A percentile compares a stretch with the other conserved stretches of the same genome.
phyloP scores from a whole-genome alignment of 2,113 vertebrate species.

The Petaurus breviceps region DNA sequence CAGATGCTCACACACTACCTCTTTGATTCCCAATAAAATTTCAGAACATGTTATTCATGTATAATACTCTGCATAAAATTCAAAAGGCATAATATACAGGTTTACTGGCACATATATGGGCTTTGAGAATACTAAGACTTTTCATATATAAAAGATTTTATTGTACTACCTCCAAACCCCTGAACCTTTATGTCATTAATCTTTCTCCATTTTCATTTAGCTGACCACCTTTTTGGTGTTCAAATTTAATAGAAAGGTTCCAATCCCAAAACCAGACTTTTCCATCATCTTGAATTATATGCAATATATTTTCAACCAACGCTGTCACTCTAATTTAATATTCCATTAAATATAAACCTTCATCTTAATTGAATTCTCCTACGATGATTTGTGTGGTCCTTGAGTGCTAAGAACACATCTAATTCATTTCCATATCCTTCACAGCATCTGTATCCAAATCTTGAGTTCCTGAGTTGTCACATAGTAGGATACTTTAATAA shows the following conservation, averaged over 20 bases:
- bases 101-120: not conserved
- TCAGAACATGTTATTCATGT: not conserved
- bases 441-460: not conserved
- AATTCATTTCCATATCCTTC: not conserved
- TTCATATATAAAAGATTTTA: not conserved
- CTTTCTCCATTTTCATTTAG: not conserved
- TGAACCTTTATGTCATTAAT: not conserved
- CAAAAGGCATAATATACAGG: not conserved
- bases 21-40: not conserved
- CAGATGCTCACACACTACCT: not conserved
- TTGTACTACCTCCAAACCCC: not conserved
- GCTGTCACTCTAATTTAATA: not conserved
- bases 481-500: not conserved
- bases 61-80: not conserved
- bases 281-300: not conserved
- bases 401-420: not conserved
- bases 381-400: not conserved
- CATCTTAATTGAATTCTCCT: not conserved
- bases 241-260: not conserved
- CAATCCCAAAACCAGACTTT: not conserved
- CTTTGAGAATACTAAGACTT: not conserved
- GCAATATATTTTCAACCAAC: not conserved
- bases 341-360: not conserved
- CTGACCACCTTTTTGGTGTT: not conserved
- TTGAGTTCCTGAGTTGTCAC: not conserved